Evolutionary conservation across 2,797 vertebrate species (phyloP).

Genomic region (Caiman crocodilus): DNA sequence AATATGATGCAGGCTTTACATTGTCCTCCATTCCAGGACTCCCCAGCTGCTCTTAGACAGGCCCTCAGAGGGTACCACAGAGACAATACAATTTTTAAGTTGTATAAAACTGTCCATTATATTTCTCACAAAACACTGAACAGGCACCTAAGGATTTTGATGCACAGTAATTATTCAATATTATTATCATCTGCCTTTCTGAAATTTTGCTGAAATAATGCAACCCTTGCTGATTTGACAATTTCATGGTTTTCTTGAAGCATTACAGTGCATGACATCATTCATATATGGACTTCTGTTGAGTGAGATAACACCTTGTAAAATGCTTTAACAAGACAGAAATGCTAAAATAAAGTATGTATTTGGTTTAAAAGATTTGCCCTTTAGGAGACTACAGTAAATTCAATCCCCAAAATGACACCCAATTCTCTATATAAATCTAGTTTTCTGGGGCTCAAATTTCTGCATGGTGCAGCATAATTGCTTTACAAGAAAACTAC

Average conservation of each 20-base stretch:
- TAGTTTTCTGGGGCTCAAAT: slow-evolving; percentile 7
- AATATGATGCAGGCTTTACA: not conserved
- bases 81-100: not conserved
- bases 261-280: not conserved
- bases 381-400: slow-evolving; percentile 37
- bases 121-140: not conserved
- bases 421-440: slow-evolving; percentile 28
- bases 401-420: slow-evolving; percentile 19
- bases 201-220: not conserved
- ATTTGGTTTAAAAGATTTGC: slow-evolving; percentile 41
- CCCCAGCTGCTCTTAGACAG: not conserved
- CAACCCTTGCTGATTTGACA: not conserved
- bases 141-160: not conserved
- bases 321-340: slow-evolving; percentile 47
- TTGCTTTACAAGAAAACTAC: slow-evolving; percentile 55
- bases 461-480: slow-evolving; percentile 31
- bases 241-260: not conserved
- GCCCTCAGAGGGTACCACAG: not conserved
- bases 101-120: not conserved
- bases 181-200: slow-evolving; percentile 12
- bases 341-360: slow-evolving; percentile 6
- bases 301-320: slow-evolving; percentile 31
- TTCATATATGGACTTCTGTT: not conserved
- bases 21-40: not conserved
- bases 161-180: not conserved